Base-by-base conservation (phyloP, 2,797 vertebrate species). In the Hydrophis major region DNA sequence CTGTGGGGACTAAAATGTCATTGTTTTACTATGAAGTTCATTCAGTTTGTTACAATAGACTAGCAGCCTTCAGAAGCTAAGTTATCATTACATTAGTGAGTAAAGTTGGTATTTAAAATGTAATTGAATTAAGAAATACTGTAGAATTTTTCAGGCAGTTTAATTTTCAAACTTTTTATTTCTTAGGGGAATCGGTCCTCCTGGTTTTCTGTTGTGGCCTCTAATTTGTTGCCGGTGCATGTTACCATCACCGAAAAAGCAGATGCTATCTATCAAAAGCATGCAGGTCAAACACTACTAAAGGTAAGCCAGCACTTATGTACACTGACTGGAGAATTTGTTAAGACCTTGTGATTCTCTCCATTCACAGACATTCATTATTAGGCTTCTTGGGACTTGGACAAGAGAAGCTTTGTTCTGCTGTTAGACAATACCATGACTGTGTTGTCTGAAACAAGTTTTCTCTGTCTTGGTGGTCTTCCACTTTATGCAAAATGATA, bases 191-290 rank as follows among this genome's bases (percentile, higher is more conserved):
- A 96, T 88, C 96, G 95, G 25, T 95, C 98, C 11, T 98, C 98
- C 95, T 99, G 98, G 99, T 98, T 99, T 94, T 98, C 99, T 1
- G 98, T 99, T 0, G 16, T 99, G 94, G 98, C 98, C 55, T 99
- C 99, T 56, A 97, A 96, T 92, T 94, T 91, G 12, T 94, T 99
- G 92, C 99, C 99, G 0, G 98, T 99, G 57, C 98, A 98, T 20
- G 59, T 99, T 94, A 98, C 98, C 95, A 96, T 93, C 10, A 37
- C 98, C 96, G 98, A 98, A 37, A 98, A 98, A 5, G 99, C 98
- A 0, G 98, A 98, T n/a, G 10, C 16, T 0, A 0, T 99, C 12
- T 99, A 99, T 16, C 92, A 98, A 96, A 99, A 98, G 91, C 98
- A 99, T 0, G 97, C 98, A 0, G 98, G 98, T 27, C 95, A 96